Base-by-base conservation (phyloP, 2,113 vertebrate genomes). In the Isichthys henryi region DNA sequence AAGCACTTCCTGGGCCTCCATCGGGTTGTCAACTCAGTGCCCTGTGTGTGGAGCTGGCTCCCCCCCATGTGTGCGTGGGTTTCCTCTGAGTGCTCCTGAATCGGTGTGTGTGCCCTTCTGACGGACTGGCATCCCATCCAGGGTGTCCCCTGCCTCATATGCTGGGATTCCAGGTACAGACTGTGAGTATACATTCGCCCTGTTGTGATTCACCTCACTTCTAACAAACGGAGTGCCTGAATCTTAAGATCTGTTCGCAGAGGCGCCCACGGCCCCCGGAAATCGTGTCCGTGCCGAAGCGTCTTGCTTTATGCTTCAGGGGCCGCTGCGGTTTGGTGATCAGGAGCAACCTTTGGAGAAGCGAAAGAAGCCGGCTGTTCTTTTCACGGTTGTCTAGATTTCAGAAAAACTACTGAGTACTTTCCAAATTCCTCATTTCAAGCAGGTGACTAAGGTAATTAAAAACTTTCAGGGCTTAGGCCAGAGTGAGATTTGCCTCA, bases 361-460 rank as follows among this genome's bases (percentile, higher is more conserved):
- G n/a, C 50, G 10, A 39, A 35, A 21, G 50, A 6, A 50, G 50
- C n/a, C 50, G 85, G 46, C 85, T 87, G 85, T 39, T 87, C 49
- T 53, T 87, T 27, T 53, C 85, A 87, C 48, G 85, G 27, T 87
- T 87, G 85, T 87, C 85, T 87, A 87, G 11, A 87, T 87, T 56
- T 87, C 48, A 19, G 27, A 53, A 87, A 53, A 87, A 53, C 49
- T 53, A 8, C 50, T 39, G 85, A 53, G 31, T 87, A 87, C 23
- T 87, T 87, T 53, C 85, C 9, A 53, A 53, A 87, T 52, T 87
- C 50, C 50, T 15, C 49, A 19, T 87, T 53, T 87, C 50, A 39
- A n/a, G 49, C 45, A 84, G 82, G 82, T 84, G 23, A 84, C 19
- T 56, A 27, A 52, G 35, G 50, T 53, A 86, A 86, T 48, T 49